Percentiles rank a stretch among this genome's conserved stretches.
phyloP scores from a whole-genome alignment of 2,113 vertebrate genomes.

The Nesoenas mayeri region DNA sequence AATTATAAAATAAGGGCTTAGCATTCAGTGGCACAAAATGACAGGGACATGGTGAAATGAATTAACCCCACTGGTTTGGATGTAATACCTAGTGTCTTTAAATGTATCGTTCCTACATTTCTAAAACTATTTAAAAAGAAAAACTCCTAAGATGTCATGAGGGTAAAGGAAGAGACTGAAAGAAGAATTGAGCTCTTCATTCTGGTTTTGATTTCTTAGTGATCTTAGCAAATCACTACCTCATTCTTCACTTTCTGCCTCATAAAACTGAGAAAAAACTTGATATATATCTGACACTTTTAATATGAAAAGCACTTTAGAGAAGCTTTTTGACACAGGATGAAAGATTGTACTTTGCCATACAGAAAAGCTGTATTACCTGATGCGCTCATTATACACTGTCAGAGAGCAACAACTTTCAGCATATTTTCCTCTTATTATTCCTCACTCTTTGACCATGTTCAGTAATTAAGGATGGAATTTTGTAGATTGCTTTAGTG shows the following conservation, averaged over 20 bases:
- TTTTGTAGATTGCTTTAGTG: slow-evolving; percentile 19
- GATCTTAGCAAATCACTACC: slow-evolving; percentile 60
- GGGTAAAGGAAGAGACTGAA: slow-evolving; percentile 20
- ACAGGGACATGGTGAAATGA: slow-evolving; percentile 42
- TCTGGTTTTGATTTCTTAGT: slow-evolving; percentile 49
- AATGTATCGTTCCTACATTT: slow-evolving; percentile 25
- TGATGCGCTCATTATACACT: slow-evolving; percentile 45
- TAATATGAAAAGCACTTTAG: slow-evolving; percentile 65
- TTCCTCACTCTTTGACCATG: background rate
- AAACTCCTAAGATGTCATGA: background rate
- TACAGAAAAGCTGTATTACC: slow-evolving; percentile 46
- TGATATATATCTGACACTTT: slow-evolving; percentile 51
- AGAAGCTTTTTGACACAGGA: slow-evolving; percentile 55
- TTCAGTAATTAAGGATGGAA: slow-evolving; percentile 32
- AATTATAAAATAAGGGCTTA: slow-evolving; percentile 48
- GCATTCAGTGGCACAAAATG: slow-evolving; percentile 22
- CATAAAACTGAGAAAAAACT: slow-evolving; percentile 31
- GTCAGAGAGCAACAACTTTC: slow-evolving; percentile 53
- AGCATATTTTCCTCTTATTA: slow-evolving; percentile 46
- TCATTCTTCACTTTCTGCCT: slow-evolving; percentile 58
- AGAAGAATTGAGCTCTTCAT: slow-evolving; percentile 20
- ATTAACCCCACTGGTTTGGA: slow-evolving; percentile 42
- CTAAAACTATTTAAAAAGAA: slow-evolving; percentile 37
- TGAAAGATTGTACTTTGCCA: slow-evolving; percentile 52
- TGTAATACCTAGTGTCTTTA: slow-evolving; percentile 14